phyloP scores from a whole-genome alignment of 2,888 invertebrate species.

The Beris morrisii region DNA sequence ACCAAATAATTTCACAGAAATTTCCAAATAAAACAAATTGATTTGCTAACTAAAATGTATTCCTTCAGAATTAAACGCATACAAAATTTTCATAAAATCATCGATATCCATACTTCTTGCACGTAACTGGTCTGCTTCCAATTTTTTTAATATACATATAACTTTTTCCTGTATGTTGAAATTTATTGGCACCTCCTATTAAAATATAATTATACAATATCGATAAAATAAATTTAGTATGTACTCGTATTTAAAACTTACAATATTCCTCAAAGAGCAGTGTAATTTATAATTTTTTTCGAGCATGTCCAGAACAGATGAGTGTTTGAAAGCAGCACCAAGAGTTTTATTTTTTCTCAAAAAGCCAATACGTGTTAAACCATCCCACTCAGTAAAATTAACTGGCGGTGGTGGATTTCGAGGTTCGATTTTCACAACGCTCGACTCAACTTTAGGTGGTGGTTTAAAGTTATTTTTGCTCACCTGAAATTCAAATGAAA shows the following conservation, averaged over 20 bases:
- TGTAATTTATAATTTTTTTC: slow-evolving; percentile 90
- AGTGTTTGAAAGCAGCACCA: slow-evolving; percentile 84
- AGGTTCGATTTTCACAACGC: slow-evolving; percentile 96
- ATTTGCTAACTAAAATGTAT: slow-evolving; percentile 73
- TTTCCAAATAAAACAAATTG: no score
- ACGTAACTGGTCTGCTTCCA: slow-evolving; percentile 73
- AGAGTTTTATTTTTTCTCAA: slow-evolving; percentile 96
- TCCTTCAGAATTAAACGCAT: slow-evolving; percentile 87
- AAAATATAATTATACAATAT: slow-evolving; percentile 41
- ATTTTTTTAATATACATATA: slow-evolving; percentile 69
- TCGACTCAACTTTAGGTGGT: slow-evolving; percentile 98
- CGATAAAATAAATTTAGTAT: neutral
- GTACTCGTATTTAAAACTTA: slow-evolving; percentile 49
- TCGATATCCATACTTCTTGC: slow-evolving; percentile 95
- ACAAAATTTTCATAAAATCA: slow-evolving; percentile 86
- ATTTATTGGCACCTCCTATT: slow-evolving; percentile 72
- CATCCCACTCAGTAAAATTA: slow-evolving; percentile 98
- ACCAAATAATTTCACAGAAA: no score
- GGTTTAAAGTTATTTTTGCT: slow-evolving; percentile 98
- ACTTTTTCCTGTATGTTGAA: slow-evolving; percentile 84
- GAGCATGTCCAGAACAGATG: slow-evolving; percentile 77
- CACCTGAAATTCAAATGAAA: slow-evolving; percentile 62
- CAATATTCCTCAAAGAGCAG: slow-evolving; percentile 83
- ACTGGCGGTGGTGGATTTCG: slow-evolving; percentile 95
- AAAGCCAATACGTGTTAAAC: slow-evolving; percentile 92